Conservation (phyloP, 37 sponge, comb jelly and placozoan genomes). For the Theonella swinhoei region DNA sequence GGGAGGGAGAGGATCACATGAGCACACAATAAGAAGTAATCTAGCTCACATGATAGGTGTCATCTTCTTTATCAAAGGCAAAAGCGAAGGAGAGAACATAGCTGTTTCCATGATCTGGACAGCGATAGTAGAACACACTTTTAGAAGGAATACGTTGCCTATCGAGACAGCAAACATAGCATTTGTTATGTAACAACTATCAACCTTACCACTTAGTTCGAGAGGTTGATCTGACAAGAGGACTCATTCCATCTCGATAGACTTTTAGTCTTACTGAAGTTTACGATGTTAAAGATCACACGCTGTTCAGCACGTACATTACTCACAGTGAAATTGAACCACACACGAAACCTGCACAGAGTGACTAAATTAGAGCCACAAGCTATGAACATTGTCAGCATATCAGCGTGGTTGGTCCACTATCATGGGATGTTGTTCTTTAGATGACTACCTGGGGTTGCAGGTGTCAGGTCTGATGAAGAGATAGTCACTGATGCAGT, state of each 20-base stretch:
- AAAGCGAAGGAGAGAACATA: constrained; percentile 95
- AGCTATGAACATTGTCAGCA: no score
- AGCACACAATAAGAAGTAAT: no score
- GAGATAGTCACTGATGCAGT: constrained; percentile 85
- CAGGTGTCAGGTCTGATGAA: constrained; percentile 95
- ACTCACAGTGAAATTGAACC: constrained; percentile 93
- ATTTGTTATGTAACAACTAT: background rate
- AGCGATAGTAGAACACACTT: constrained; percentile 92
- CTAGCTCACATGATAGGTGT: constrained; percentile 77
- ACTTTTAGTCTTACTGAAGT: constrained; percentile 95
- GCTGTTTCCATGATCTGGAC: constrained; percentile 91
- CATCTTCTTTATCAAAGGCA: constrained; percentile 90
- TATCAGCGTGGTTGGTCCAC: no score
- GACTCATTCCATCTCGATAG: constrained; percentile 94
- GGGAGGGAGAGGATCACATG: no score
- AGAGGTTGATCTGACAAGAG: constrained; percentile 89
- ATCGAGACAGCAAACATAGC: background rate
- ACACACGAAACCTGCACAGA: constrained; percentile 76
- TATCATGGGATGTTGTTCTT: no score
- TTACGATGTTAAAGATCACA: constrained; percentile 94
- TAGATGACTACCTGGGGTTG: constrained; percentile 86
- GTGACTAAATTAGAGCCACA: no score
- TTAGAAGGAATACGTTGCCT: constrained; percentile 91
- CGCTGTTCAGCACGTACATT: constrained; percentile 82
- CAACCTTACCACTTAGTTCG: constrained; percentile 82